Percentiles rank a stretch among this genome's conserved stretches.
Conservation (phyloP, 2,113 vertebrate species). For the Ptyas mucosa region DNA sequence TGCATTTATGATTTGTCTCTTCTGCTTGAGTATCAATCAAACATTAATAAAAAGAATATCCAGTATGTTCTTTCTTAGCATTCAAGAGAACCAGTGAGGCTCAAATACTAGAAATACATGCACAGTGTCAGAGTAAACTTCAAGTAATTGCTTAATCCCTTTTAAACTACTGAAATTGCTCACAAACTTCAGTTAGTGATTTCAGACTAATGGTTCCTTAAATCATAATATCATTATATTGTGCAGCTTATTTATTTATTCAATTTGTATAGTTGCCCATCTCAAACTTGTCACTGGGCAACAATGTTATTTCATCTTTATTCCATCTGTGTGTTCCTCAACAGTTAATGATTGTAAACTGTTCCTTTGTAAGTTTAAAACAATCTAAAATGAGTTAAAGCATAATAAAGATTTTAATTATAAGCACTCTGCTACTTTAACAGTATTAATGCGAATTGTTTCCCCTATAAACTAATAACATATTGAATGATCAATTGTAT, state of each 20-base stretch:
- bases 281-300: not conserved
- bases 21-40: not conserved
- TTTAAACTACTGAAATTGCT: not conserved
- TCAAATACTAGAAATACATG: conserved; percentile 1
- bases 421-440: not conserved
- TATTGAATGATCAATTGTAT: not conserved
- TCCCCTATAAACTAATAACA: not conserved
- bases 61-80: not conserved
- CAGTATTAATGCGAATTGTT: not conserved
- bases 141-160: conserved; percentile 1
- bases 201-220: not conserved
- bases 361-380: not conserved
- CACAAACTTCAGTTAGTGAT: not conserved
- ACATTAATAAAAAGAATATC: conserved; percentile 11
- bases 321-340: not conserved
- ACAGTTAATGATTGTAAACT: not conserved
- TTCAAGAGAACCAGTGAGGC: not conserved
- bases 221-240: not conserved
- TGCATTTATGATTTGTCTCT: conserved; percentile 23
- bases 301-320: not conserved
- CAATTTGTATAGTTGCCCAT: not conserved
- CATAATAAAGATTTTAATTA: not conserved
- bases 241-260: not conserved
- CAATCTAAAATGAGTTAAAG: not conserved
- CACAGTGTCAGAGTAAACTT: not conserved